phyloP scores from a whole-genome alignment of 1,140 invertebrate genomes.

The Glossosoma conforme region DNA sequence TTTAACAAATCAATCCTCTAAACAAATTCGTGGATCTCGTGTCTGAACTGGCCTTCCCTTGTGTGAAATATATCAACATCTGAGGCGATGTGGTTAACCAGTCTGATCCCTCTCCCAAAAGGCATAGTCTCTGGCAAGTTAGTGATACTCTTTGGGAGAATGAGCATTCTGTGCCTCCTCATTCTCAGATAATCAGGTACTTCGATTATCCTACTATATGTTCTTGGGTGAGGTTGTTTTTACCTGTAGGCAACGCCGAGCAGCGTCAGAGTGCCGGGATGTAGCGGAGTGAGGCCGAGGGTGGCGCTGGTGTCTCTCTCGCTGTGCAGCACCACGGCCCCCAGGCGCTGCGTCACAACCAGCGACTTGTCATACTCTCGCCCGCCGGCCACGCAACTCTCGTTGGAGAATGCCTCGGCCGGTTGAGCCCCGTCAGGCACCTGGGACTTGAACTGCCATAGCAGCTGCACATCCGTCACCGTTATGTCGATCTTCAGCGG shows the following conservation, averaged over 20 bases:
- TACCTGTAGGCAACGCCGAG: conserved; percentile 46
- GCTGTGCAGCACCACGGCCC: conserved; percentile 39
- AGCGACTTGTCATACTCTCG: conserved; percentile 38
- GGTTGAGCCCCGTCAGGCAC: conserved; percentile 36
- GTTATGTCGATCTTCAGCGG: conserved; percentile 71
- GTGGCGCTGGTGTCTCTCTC: conserved; percentile 39
- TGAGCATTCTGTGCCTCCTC: too few species aligned
- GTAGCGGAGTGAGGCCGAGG: conserved; percentile 42
- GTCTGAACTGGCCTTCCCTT: too few species aligned
- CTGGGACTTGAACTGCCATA: conserved; percentile 66
- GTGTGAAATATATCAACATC: too few species aligned
- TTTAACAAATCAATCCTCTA: too few species aligned
- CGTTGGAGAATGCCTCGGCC: conserved; percentile 38
- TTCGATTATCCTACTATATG: too few species aligned
- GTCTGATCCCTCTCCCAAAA: too few species aligned
- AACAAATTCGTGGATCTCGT: too few species aligned
- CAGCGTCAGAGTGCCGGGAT: conserved; percentile 39
- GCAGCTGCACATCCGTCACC: conserved; percentile 66
- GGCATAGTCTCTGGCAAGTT: too few species aligned
- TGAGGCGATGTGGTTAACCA: too few species aligned
- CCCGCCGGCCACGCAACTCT: conserved; percentile 39
- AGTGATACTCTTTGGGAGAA: too few species aligned
- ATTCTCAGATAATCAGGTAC: too few species aligned
- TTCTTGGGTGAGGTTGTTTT: conserved; percentile 23
- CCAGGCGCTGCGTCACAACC: conserved; percentile 42